Evolutionary conservation across 2,888 invertebrate species (phyloP).

Genomic region (Chorisops tibialis): DNA sequence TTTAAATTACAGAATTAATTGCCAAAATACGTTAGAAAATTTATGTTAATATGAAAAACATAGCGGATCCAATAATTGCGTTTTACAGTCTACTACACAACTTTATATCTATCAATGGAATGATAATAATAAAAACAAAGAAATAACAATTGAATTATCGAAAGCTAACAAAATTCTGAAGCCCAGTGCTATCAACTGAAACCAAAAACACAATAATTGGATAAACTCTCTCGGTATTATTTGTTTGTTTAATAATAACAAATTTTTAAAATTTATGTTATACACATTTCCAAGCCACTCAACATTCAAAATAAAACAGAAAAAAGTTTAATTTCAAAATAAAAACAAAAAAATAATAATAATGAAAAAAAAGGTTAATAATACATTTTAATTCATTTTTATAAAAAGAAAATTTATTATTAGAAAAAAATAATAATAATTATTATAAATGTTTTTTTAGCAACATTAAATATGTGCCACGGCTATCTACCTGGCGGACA

Average conservation of each 20-base stretch:
- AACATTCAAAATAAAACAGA: slow-evolving; percentile 30
- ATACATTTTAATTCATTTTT: slow-evolving; percentile 5
- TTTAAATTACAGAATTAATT: not conserved
- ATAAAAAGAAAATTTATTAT: slow-evolving; percentile 7
- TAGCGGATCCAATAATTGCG: not conserved
- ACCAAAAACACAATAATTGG: slow-evolving; percentile 9
- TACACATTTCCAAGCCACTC: slow-evolving; percentile 31
- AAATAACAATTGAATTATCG: too few species aligned
- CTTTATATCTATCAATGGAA: too few species aligned
- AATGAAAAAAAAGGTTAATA: not conserved
- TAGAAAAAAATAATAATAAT: slow-evolving; percentile 17
- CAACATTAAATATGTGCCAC: slow-evolving; percentile 31
- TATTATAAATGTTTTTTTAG: slow-evolving; percentile 18
- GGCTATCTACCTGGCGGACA: slow-evolving; percentile 36
- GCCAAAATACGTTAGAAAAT: not conserved
- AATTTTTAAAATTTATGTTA: slow-evolving; percentile 8
- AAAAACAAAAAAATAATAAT: slow-evolving; percentile 6
- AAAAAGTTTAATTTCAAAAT: too few species aligned
- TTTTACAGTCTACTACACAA: not conserved
- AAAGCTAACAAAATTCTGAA: too few species aligned
- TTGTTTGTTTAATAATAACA: not conserved
- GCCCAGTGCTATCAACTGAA: too few species aligned
- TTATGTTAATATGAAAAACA: not conserved
- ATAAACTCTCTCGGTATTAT: not conserved
- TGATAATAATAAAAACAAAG: too few species aligned